These are phyloP conservation scores for Crotophaga sulcirostris DNA, from an alignment of 2,113 vertebrate species.

Conservation along the genomic window DNA sequence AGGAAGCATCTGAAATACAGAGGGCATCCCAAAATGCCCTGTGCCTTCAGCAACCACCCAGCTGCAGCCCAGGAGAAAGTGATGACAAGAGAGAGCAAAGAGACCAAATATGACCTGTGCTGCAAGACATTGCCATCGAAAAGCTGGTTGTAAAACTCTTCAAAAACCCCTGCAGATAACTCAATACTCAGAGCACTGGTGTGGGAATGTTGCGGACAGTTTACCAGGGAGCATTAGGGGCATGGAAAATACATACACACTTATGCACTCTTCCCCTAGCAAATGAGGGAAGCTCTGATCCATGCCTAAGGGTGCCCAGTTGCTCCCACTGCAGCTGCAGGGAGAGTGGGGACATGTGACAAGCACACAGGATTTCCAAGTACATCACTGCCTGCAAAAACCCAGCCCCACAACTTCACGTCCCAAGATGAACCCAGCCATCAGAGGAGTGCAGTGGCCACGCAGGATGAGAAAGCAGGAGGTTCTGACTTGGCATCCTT, in stretches of 20 bases:
- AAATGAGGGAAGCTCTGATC: not conserved
- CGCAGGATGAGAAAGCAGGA: not conserved
- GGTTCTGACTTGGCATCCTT: not conserved
- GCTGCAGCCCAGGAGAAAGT: not conserved
- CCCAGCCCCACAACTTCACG: not conserved
- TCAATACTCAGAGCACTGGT: not conserved
- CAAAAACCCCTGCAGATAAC: not conserved
- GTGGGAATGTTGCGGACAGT: not conserved
- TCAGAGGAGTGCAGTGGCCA: accelerated
- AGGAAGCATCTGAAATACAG: not conserved
- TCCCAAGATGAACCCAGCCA: not conserved
- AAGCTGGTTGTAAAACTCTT: not conserved
- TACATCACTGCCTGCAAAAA: not conserved
- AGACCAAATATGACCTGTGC: not conserved
- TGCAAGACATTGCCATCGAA: not conserved
- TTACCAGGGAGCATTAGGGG: not conserved
- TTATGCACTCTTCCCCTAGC: not conserved
- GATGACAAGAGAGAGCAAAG: not conserved
- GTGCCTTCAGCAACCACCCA: not conserved
- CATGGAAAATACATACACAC: accelerated
- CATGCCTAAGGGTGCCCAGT: not conserved
- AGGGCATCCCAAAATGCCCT: not conserved
- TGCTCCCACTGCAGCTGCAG: accelerated
- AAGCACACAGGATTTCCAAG: not conserved
- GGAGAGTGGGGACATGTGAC: accelerated